phyloP scores from a whole-genome alignment of 1,140 invertebrate species.

The Eurosta solidaginis region DNA sequence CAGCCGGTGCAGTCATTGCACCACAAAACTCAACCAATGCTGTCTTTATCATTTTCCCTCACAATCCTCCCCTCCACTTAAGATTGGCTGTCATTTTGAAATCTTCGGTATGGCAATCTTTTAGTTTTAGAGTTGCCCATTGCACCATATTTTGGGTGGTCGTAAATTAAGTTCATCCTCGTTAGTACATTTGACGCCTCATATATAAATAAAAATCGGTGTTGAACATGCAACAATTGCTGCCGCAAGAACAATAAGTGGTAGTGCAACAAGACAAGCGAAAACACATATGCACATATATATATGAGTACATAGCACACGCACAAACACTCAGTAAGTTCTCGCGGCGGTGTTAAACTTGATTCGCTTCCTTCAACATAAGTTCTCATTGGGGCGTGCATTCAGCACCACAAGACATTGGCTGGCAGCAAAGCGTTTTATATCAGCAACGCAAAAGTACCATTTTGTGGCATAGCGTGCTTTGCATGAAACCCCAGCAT shows the following conservation, averaged over 20 bases:
- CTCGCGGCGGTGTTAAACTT: background rate
- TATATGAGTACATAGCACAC: background rate
- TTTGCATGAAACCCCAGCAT: background rate
- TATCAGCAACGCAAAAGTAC: background rate
- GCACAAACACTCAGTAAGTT: background rate
- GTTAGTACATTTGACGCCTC: constrained; percentile 23
- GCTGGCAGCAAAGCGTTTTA: too few relatives aligned
- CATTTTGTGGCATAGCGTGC: background rate
- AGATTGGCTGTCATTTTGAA: constrained; percentile 19
- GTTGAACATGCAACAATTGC: constrained; percentile 28
- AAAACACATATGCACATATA: background rate
- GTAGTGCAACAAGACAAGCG: background rate
- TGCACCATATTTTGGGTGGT: constrained; percentile 25
- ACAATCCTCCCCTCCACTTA: too few relatives aligned
- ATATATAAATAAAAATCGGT: constrained; percentile 25
- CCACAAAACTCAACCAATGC: background rate
- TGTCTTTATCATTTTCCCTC: background rate
- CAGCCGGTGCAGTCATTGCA: background rate
- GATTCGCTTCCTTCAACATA: background rate
- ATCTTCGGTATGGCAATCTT: background rate
- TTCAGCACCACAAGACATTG: constrained; percentile 12
- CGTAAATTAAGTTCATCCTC: constrained; percentile 24
- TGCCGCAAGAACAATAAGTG: constrained; percentile 1
- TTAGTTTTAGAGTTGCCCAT: background rate
- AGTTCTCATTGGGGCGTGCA: constrained; percentile 1